Base-by-base conservation (phyloP, 37 sponge, comb jelly and placozoan genomes). In the Haliclona indistincta region DNA sequence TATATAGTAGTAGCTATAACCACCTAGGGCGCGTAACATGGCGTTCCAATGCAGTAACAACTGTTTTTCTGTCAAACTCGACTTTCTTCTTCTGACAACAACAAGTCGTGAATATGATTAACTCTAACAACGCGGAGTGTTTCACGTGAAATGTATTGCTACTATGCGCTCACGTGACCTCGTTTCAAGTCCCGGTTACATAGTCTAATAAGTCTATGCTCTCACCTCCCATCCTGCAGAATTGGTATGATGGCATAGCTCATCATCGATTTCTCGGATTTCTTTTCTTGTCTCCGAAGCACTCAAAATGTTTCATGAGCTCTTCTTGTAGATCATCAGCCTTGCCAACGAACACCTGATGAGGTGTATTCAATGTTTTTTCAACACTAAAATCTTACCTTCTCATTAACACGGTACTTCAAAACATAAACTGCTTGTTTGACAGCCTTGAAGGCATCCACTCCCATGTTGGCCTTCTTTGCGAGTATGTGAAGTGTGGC, bases 191-290 rank as follows among this genome's bases (percentile, higher is more conserved):
- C n/a, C n/a, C n/a, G n/a, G n/a, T n/a, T n/a, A n/a, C n/a, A n/a
- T n/a, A n/a, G n/a, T n/a, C n/a, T n/a, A n/a, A n/a, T n/a, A n/a
- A n/a, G n/a, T n/a, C n/a, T n/a, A n/a, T n/a, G n/a, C 6, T 58
- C 60, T 11, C n/a, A 58, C 60, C 13, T 72, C 58, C 91, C 91
- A 90, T 22, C 75, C 77, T 34, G 80, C 54, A 2, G 49, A 32
- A 1, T 58, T 55, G 29, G 91, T 81, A 63, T 90, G 91, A 43
- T 90, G 91, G 43, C 91, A 90, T 5, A 90, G 81, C 55, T 90
- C 91, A 60, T 90, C 91, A 36, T 90, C 91, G 38, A 90, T 85
- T 33, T 77, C 86, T 8, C 73, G 38, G 36, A 90, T 85, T 54
- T 76, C 77, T 15, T 63, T 70, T 30, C 82, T 43, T 70, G 54